Conservation (phyloP, 2,797 vertebrate species). For the Hypotaenidia okinawae region DNA sequence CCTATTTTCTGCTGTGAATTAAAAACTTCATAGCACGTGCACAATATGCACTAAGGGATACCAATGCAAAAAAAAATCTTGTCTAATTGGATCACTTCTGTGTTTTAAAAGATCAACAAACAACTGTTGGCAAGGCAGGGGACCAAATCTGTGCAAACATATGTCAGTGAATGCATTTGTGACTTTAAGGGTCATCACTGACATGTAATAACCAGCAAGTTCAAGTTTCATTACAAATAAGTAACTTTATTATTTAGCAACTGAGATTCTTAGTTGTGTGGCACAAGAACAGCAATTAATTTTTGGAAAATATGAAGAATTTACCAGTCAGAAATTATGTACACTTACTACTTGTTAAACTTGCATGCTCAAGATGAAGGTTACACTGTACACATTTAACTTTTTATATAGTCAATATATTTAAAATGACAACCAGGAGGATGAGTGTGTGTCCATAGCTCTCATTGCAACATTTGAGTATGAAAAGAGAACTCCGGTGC, state of each 20-base stretch:
- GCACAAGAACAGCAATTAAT: conserved; percentile 22
- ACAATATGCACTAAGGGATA: background rate
- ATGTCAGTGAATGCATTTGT: background rate
- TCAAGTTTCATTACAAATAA: background rate
- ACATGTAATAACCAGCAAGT: background rate
- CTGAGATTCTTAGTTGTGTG: background rate
- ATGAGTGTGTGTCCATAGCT: background rate
- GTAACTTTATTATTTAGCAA: background rate
- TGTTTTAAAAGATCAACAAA: conserved; percentile 1
- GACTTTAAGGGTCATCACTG: background rate
- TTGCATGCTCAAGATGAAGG: background rate
- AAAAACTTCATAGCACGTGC: background rate
- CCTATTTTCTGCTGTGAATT: background rate
- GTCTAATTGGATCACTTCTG: background rate
- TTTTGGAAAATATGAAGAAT: background rate
- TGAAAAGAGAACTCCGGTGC: background rate
- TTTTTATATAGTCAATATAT: background rate
- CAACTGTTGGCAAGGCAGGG: background rate
- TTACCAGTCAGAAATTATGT: background rate
- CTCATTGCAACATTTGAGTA: background rate
- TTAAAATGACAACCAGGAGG: background rate
- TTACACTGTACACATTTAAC: background rate
- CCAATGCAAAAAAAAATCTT: background rate
- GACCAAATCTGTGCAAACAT: background rate
- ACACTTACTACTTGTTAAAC: conserved; percentile 4